Base-by-base conservation (phyloP, 1,140 invertebrate genomes). In the Tigriopus japonicus region DNA sequence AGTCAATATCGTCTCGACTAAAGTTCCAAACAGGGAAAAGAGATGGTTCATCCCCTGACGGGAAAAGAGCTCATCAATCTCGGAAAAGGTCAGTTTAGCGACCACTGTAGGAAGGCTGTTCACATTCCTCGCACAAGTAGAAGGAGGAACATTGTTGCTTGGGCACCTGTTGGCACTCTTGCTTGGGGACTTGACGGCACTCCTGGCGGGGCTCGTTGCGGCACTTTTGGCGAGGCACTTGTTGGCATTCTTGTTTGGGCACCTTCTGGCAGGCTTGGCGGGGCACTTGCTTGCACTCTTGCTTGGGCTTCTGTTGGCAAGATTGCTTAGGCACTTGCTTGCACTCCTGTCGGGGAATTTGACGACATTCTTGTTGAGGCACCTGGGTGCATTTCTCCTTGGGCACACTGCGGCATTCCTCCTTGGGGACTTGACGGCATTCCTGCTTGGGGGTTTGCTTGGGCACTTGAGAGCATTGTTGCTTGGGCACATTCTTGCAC, bases 211-310 rank as follows among this genome's bases (percentile, higher is more conserved):
- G 59, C 14, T 54, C 59, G 5, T 61, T 15, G 52, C 40, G 43
- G 49, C 59, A 61, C 43, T 61, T 40, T 54, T 61, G 49, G 10
- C 45, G 15, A 12, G 59, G 59, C 19, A 55, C 59, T 19, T 61
- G 19, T 12, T 35, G 14, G 43, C 59, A 61, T 53, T 61, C 24
- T 55, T 61, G 59, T 9, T 35, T 60, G 23, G 59, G 59, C 15
- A 61, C 59, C 13, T 40, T 19, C 13, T 21, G 10, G 59, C 59
- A 61, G 14, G 45, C 35, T 42, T 61, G 59, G 14, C 43, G 19
- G 21, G 59, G 59, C 13, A 61, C 59, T 15, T 54, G 52, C 51
- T 54, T 61, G 59, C 59, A 61, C 59, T 61, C 59, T 54, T 61
- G 59, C 28, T 61, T 61, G 23, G 59, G 58, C 17, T 19, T 28